Percentiles rank a stretch among this genome's conserved stretches.
Conservation (phyloP, 2,888 invertebrate genomes). For the Allolobophora icterica region DNA sequence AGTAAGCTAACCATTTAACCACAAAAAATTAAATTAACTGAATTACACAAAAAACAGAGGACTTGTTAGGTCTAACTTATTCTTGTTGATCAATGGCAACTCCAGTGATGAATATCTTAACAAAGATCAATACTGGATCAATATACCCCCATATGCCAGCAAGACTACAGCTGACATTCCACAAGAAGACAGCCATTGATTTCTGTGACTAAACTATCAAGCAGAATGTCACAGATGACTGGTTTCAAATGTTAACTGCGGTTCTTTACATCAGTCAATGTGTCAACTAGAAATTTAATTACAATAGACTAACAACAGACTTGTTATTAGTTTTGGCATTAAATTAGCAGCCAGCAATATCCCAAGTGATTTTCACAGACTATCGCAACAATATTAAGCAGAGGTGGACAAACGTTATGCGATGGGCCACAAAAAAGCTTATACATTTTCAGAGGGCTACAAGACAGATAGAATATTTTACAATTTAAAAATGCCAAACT, state of each 20-base stretch:
- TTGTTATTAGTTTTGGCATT: background rate
- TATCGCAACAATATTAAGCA: no score
- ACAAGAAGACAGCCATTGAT: conserved; percentile 7
- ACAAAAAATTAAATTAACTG: no score
- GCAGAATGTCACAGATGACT: background rate
- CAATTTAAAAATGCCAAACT: no score
- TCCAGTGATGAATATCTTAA: background rate
- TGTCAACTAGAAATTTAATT: conserved; percentile 14
- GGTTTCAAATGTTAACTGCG: background rate
- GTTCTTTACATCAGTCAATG: background rate
- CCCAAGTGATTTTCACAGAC: background rate
- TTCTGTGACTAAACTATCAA: background rate
- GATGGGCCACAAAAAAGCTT: no score
- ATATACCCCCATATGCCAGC: background rate
- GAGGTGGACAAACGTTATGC: no score
- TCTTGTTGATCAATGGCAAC: background rate
- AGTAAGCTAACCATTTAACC: no score
- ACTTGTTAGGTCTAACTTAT: background rate
- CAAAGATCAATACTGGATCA: background rate
- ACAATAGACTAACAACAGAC: background rate
- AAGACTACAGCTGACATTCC: background rate
- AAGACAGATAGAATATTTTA: no score
- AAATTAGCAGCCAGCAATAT: background rate
- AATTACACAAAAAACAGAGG: no score
- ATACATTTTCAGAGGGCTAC: no score